Base-by-base conservation (phyloP, 2,888 invertebrate species). In the Harmothoe impar region DNA sequence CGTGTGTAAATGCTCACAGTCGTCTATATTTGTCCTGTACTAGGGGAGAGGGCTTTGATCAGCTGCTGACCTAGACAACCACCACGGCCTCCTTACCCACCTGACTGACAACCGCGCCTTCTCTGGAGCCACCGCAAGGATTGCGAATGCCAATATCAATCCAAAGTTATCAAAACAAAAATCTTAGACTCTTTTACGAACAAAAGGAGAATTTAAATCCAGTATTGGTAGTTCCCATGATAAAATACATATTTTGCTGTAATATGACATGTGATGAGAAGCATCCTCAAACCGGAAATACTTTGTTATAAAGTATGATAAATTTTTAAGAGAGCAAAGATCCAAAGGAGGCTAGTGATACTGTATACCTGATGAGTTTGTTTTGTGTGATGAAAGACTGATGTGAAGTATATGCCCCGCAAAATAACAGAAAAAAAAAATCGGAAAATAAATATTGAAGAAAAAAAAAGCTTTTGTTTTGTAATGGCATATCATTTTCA, bases 341-440 rank as follows among this genome's bases (percentile, higher is more conserved):
- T 43, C 43, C 43, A 43, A 43, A 43, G 43, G 10, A 43, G 43
- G 43, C 43, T 3, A 62, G 12, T 20, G 23, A 62, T 62, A 7
- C n/a, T 62, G 23, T 20, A 7, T 7, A 62, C 15, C 15, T 3
- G 62, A 62, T n/a, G n/a, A 62, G 62, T 62, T 43, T 62, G 62
- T 62, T 62, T 62, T 62, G 62, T 62, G n/a, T 62, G n/a, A n/a
- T n/a, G n/a, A 62, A n/a, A 62, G 62, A n/a, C 62, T 62, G 62
- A 3, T 62, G 62, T 62, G 62, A 62, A n/a, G 12, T 62, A 15
- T 62, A 43, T 43, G 43, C 5, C 3, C 5, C 3, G 10, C 3
- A 43, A 43, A 43, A 43, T 43, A 43, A 43, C n/a, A 7, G 62
- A 62, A 62, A 62, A 52, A 17, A n/a, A n/a, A 62, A 62, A 62